Conservation (phyloP, 1,140 invertebrate genomes). For the Bilobella aurantiaca region DNA sequence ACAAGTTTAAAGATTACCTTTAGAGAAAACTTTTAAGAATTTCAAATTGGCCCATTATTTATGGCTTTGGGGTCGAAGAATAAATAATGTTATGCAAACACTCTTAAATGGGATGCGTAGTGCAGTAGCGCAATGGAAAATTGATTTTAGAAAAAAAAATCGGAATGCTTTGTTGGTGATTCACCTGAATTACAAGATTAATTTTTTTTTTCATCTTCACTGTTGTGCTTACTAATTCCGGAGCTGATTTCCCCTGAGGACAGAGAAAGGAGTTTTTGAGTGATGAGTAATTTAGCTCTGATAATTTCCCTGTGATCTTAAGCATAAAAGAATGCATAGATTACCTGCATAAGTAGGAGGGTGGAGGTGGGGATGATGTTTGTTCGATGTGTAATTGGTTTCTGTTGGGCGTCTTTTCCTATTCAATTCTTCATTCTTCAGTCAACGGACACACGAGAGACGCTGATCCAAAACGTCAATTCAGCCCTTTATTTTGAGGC, state of each 20-base stretch:
- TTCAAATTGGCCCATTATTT: too few species aligned
- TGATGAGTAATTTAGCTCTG: neutral
- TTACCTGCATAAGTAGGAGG: neutral
- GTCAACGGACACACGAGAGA: neutral
- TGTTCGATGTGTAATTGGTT: constrained; percentile 3
- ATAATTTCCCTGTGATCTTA: too few species aligned
- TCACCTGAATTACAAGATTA: too few species aligned
- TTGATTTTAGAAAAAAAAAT: too few species aligned
- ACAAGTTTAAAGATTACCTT: too few species aligned
- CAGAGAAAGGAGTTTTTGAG: neutral
- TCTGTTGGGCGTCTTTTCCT: neutral
- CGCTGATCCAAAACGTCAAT: neutral
- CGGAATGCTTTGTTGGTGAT: too few species aligned
- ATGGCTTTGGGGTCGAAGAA: too few species aligned
- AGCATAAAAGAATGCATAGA: neutral
- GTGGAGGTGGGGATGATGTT: neutral
- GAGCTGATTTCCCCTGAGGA: neutral
- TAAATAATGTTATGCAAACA: too few species aligned
- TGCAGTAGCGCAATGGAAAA: too few species aligned
- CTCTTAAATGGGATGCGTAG: too few species aligned
- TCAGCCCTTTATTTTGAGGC: neutral
- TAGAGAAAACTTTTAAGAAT: too few species aligned
- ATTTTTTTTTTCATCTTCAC: neutral
- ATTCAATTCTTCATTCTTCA: neutral
- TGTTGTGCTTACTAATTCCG: neutral